phyloP scores from a whole-genome alignment of 2,113 vertebrate species.

The Oreocharis arfaki region DNA sequence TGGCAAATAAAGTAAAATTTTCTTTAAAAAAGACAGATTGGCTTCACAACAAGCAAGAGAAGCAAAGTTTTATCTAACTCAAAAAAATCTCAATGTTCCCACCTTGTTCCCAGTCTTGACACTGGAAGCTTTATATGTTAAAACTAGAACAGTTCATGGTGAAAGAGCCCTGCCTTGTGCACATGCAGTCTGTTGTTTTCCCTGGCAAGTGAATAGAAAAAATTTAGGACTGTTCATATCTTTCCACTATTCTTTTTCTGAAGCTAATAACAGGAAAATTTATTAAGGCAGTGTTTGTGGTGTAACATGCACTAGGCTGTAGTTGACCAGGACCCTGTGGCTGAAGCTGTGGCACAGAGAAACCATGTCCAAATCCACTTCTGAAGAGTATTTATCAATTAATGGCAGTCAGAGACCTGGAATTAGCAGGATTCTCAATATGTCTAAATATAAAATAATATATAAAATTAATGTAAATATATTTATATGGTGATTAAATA shows the following conservation, averaged over 20 bases:
- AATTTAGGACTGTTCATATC: neutral
- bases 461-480: neutral
- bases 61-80: neutral
- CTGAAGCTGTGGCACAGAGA: neutral
- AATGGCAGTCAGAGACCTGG: neutral
- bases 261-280: neutral
- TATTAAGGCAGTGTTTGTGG: neutral
- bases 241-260: neutral
- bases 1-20: neutral
- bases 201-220: neutral
- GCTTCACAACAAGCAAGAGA: neutral
- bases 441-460: neutral
- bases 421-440: neutral
- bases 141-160: neutral
- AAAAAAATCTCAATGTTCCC: neutral
- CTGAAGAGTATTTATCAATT: neutral
- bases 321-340: neutral
- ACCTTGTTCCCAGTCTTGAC: neutral
- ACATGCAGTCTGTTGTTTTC: neutral
- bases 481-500: neutral
- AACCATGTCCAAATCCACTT: neutral
- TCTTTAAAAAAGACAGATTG: neutral
- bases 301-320: neutral
- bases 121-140: neutral
- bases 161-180: neutral